phyloP scores from a whole-genome alignment of 2,113 vertebrate genomes.

The Corythoichthys haematopterus region DNA sequence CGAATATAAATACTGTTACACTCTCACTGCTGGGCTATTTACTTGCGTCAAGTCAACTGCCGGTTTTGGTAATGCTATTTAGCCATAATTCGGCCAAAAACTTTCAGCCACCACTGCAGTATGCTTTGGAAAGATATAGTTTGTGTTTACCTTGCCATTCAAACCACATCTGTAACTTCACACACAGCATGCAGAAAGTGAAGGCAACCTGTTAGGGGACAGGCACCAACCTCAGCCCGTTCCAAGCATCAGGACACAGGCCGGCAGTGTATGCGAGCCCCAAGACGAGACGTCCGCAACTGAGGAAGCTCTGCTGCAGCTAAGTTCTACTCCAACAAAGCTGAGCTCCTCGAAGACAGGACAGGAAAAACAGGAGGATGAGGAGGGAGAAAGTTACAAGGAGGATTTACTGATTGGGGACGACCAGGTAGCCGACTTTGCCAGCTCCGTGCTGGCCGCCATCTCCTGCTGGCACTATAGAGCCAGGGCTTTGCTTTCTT shows the following conservation, averaged over 20 bases:
- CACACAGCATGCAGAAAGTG: slow-evolving; percentile 83
- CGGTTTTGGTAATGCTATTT: too few species aligned
- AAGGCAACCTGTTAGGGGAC: slow-evolving; percentile 76
- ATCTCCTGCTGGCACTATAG: slow-evolving; percentile 91
- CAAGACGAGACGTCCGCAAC: slow-evolving; percentile 57
- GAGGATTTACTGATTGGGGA: slow-evolving; percentile 81
- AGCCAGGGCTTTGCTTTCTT: slow-evolving; percentile 88
- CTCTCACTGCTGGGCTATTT: too few species aligned
- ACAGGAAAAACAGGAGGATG: slow-evolving; percentile 38
- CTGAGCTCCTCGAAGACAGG: slow-evolving; percentile 50
- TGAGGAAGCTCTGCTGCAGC: slow-evolving; percentile 61
- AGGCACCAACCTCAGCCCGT: slow-evolving; percentile 60
- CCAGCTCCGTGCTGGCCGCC: slow-evolving; percentile 83
- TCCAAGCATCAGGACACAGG: slow-evolving; percentile 57
- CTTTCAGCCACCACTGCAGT: too few species aligned
- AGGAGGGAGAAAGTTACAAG: slow-evolving; percentile 72
- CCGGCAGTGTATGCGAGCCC: slow-evolving; percentile 51
- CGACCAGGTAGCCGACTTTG: slow-evolving; percentile 92
- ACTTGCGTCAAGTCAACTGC: too few species aligned
- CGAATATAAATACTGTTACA: too few species aligned
- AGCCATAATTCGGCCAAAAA: too few species aligned
- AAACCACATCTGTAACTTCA: slow-evolving; percentile 64
- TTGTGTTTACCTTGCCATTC: slow-evolving; percentile 50
- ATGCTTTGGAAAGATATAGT: too few species aligned
- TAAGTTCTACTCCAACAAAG: slow-evolving; percentile 48